Evolutionary conservation across 2,888 invertebrate genomes (phyloP).

Genomic region (Scelioninae gen. 1): DNA sequence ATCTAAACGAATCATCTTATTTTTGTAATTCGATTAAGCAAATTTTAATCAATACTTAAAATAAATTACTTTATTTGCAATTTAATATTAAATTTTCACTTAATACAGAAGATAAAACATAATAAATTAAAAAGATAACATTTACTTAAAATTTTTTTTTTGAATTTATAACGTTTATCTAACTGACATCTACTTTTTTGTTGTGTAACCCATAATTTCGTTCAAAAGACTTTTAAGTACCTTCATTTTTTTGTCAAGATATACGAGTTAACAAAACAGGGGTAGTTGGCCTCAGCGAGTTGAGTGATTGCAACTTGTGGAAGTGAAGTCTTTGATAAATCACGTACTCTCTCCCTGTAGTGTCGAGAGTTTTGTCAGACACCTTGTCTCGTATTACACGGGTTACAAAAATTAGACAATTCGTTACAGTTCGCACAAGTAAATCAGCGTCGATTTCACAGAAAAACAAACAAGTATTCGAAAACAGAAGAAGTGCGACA

Average conservation of each 20-base stretch:
- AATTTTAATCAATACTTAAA: too few species aligned
- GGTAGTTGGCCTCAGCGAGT: conserved; percentile 33
- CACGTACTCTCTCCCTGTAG: conserved; percentile 37
- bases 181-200: neutral
- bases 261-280: conserved; percentile 36
- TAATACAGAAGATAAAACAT: too few species aligned
- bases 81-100: too few species aligned
- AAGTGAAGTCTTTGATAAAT: conserved; percentile 57
- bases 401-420: conserved; percentile 37
- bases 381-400: conserved; percentile 3
- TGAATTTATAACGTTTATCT: neutral
- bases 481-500: neutral
- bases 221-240: conserved; percentile 29
- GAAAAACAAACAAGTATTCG: neutral
- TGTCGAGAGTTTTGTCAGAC: conserved; percentile 48
- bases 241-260: conserved; percentile 32
- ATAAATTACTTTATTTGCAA: too few species aligned
- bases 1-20: too few species aligned
- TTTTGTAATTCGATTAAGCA: too few species aligned
- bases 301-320: conserved; percentile 50
- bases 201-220: conserved; percentile 11
- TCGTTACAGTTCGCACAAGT: conserved; percentile 1
- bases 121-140: too few species aligned
- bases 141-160: neutral
- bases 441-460: too few species aligned